Conservation (phyloP, 1,140 invertebrate genomes). For the Papilio dardanus region DNA sequence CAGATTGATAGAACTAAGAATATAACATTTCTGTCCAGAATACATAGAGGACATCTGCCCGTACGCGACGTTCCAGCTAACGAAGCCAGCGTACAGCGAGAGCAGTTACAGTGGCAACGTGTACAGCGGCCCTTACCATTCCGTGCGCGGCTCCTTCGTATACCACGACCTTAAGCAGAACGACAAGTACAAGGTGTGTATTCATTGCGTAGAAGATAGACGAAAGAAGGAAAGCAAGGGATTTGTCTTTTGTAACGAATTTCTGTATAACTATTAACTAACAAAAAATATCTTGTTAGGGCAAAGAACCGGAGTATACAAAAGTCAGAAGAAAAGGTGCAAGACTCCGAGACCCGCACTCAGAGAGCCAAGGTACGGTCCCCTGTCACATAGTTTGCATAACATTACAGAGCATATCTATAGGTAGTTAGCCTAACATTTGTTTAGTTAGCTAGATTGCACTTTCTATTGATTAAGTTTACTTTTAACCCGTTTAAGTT, state of each 20-base stretch:
- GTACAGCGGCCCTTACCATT: slow-evolving; percentile 92
- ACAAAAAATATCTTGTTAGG: slow-evolving; percentile 75
- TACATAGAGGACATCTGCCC: slow-evolving; percentile 96
- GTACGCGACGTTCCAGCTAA: slow-evolving; percentile 94
- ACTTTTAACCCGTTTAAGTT: slow-evolving; percentile 73
- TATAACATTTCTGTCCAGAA: slow-evolving; percentile 79
- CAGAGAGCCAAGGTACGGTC: slow-evolving; percentile 89
- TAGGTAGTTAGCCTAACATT: slow-evolving; percentile 76
- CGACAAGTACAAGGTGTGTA: slow-evolving; percentile 83
- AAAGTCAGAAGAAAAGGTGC: slow-evolving; percentile 91
- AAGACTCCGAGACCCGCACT: slow-evolving; percentile 88
- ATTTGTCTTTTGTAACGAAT: no score
- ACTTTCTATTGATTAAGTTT: slow-evolving; percentile 75
- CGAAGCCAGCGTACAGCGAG: slow-evolving; percentile 92
- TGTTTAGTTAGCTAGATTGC: slow-evolving; percentile 78
- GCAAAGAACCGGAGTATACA: slow-evolving; percentile 90
- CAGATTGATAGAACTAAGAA: background rate
- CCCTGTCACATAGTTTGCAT: slow-evolving; percentile 38
- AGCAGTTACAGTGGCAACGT: slow-evolving; percentile 95
- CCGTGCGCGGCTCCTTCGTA: slow-evolving; percentile 93
- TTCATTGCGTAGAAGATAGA: background rate
- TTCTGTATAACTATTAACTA: background rate
- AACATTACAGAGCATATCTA: slow-evolving; percentile 62
- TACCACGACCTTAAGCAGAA: slow-evolving; percentile 91
- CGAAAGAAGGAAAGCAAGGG: no score